phyloP scores from a whole-genome alignment of 2,888 invertebrate genomes.

The Trichogramma dendrolimi region DNA sequence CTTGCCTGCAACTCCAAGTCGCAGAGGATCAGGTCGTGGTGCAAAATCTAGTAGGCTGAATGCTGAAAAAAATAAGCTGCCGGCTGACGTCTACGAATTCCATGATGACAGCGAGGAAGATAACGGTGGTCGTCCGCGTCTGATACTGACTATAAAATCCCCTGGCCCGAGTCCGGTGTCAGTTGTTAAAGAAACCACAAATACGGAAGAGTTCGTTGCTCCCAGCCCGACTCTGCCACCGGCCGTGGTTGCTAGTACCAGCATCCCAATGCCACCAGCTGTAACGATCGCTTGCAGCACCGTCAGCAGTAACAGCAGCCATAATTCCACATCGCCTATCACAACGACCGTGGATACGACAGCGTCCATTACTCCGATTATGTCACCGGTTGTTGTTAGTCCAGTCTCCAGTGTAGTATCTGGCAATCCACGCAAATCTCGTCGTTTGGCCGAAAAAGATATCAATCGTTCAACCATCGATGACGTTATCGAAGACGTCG shows the following conservation, averaged over 20 bases:
- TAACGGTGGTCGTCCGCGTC: slow-evolving; percentile 61
- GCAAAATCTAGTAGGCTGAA: slow-evolving; percentile 42
- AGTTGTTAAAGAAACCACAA: slow-evolving; percentile 50
- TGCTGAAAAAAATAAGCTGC: slow-evolving; percentile 57
- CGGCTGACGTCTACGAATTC: slow-evolving; percentile 84
- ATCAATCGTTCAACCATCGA: slow-evolving; percentile 74
- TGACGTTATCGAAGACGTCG: slow-evolving; percentile 85
- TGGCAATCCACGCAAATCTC: slow-evolving; percentile 73
- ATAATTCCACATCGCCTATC: too few relatives aligned
- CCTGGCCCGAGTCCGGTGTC: slow-evolving; percentile 55
- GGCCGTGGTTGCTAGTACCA: too few relatives aligned
- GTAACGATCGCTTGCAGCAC: too few relatives aligned
- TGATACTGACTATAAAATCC: slow-evolving; percentile 78
- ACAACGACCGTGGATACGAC: too few relatives aligned
- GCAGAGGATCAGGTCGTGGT: slow-evolving; percentile 51
- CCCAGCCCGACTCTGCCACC: slow-evolving; percentile 46
- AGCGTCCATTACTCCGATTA: too few relatives aligned
- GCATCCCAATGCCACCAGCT: too few relatives aligned
- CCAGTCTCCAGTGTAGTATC: slow-evolving; percentile 13
- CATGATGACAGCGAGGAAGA: slow-evolving; percentile 83
- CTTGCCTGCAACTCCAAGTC: slow-evolving; percentile 29
- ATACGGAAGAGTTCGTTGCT: slow-evolving; percentile 60
- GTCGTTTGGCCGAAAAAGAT: slow-evolving; percentile 74
- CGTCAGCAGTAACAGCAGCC: too few relatives aligned
- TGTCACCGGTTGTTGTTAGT: too few relatives aligned